These are phyloP conservation scores for Sinopyrophorus schimmeli DNA, from an alignment of 2,888 invertebrate genomes.

Conservation along the genomic window DNA sequence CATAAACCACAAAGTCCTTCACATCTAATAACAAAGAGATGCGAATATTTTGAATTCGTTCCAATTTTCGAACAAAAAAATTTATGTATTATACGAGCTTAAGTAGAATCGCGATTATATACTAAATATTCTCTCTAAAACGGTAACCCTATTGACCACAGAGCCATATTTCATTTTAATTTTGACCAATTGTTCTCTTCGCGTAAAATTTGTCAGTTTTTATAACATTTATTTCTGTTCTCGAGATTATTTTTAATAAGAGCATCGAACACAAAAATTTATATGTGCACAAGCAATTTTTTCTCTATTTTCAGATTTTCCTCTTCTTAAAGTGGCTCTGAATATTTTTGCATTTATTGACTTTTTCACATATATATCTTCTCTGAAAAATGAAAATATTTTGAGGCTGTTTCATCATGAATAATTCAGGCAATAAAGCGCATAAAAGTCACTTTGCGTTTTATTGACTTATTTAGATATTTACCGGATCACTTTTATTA, in stretches of 20 bases:
- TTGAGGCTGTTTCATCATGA: constrained; percentile 7
- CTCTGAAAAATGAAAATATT: constrained; percentile 11
- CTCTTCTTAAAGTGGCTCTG: not conserved
- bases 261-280: constrained; percentile 2
- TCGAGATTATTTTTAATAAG: not conserved
- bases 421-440: constrained; percentile 16
- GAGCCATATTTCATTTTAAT: constrained; percentile 1
- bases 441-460: constrained; percentile 13
- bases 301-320: not conserved
- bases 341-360: constrained; percentile 10
- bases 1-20: not conserved
- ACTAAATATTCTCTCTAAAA: constrained; percentile 7
- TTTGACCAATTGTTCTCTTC: not conserved
- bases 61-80: constrained; percentile 3
- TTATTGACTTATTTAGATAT: constrained; percentile 10
- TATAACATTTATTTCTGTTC: not conserved
- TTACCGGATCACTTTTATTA: no score
- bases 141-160: constrained; percentile 3
- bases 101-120: constrained; percentile 3
- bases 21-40: constrained; percentile 1
- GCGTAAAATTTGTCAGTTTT: not conserved
- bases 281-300: not conserved
- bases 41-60: constrained; percentile 6
- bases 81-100: no score
- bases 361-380: constrained; percentile 9